A percentile compares a stretch with the other conserved stretches of the same genome.
Conservation (phyloP, 2,113 vertebrate species). For the Dicaeum eximium region DNA sequence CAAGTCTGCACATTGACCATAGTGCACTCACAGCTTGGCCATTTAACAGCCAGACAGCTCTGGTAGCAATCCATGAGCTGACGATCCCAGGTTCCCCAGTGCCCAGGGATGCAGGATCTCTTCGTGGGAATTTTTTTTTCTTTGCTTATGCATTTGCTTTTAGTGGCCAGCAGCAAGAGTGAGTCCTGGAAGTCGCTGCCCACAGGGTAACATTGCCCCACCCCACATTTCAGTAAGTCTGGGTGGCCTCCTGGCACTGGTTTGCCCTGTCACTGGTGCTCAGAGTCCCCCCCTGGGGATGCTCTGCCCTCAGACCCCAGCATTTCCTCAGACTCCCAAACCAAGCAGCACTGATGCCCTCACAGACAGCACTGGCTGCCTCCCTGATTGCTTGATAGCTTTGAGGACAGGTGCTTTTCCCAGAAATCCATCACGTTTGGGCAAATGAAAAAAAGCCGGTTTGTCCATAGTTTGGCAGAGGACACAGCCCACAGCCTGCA, state of each 20-base stretch:
- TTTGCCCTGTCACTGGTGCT: not conserved
- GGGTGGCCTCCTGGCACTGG: not conserved
- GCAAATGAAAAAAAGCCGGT: not conserved
- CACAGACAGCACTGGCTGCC: not conserved
- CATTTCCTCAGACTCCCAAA: not conserved
- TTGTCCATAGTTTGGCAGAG: not conserved
- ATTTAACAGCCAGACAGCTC: not conserved
- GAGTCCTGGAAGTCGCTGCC: not conserved
- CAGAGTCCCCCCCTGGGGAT: not conserved
- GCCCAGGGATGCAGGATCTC: accelerated
- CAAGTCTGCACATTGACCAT: not conserved
- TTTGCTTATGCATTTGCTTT: not conserved
- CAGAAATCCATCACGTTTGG: not conserved
- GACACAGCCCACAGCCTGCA: constrained; percentile 14
- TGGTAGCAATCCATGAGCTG: not conserved
- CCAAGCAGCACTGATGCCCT: not conserved
- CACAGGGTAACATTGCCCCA: not conserved
- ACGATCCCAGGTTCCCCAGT: not conserved
- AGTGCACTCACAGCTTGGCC: not conserved
- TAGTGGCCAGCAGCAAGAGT: not conserved
- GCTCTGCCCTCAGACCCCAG: not conserved
- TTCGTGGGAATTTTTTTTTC: not conserved
- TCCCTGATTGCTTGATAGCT: constrained; percentile 64
- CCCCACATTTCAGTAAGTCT: not conserved
- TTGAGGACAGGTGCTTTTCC: constrained; percentile 54